phyloP scores from a whole-genome alignment of 2,113 vertebrate genomes.

The Brienomyrus brachyistius region DNA sequence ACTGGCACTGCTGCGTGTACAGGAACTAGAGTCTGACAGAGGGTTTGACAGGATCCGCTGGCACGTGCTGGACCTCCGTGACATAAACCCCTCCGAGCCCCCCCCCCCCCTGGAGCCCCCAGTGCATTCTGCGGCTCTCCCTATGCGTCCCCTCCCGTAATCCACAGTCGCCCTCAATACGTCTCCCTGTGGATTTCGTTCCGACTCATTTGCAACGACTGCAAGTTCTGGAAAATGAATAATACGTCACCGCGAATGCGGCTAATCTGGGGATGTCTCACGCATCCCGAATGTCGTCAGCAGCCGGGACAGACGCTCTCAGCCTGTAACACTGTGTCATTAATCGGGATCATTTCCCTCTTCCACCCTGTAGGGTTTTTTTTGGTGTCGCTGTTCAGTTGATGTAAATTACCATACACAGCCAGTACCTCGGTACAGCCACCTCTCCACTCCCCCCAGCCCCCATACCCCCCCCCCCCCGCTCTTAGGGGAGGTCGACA shows the following conservation, averaged over 20 bases:
- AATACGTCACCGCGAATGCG: not conserved
- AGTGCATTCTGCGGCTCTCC: not conserved
- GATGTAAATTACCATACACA: not conserved
- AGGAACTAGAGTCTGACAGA: not conserved
- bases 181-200: not conserved
- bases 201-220: not conserved
- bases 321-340: not conserved
- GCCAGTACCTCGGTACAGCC: not conserved
- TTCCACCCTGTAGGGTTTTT: not conserved
- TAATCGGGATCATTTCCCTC: not conserved
- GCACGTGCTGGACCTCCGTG: not conserved
- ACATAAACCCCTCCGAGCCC: not conserved
- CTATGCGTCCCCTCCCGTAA: not conserved
- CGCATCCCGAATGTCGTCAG: not conserved
- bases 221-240: not conserved
- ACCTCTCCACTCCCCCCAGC: not conserved
- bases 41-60: not conserved
- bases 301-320: not conserved
- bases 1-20: not conserved
- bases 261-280: not conserved
- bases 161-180: not conserved
- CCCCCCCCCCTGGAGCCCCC: not conserved
- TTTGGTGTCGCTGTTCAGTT: not conserved
- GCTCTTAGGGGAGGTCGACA: not conserved
- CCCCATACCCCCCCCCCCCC: not conserved